Conservation (phyloP, 2,113 vertebrate genomes). For the Stictonetta naevosa region DNA sequence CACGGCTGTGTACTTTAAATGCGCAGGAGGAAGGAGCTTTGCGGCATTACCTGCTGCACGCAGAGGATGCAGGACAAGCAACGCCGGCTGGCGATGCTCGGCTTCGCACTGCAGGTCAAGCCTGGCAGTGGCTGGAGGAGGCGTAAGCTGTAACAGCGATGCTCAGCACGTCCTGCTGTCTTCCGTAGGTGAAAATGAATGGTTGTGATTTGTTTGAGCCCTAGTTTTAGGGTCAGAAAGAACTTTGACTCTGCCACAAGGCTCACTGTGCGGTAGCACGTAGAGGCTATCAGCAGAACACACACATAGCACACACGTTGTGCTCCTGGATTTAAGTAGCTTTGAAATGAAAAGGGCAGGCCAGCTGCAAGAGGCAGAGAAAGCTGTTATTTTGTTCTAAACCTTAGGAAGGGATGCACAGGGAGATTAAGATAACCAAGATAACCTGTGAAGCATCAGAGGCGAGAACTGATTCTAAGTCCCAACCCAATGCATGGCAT, state of each 20-base stretch:
- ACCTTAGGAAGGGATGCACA: background rate
- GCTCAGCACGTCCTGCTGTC: background rate
- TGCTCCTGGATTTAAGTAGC: background rate
- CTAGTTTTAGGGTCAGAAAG: background rate
- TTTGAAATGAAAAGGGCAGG: background rate
- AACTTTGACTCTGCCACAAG: fast-evolving
- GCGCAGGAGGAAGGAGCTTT: conserved; percentile 60
- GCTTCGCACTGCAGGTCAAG: background rate
- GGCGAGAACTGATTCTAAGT: background rate
- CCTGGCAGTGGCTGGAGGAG: background rate
- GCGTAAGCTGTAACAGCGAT: fast-evolving
- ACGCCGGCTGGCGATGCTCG: background rate
- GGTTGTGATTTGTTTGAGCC: fast-evolving
- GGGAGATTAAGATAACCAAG: background rate
- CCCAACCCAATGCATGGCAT: fast-evolving
- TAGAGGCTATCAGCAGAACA: background rate
- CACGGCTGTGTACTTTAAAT: conserved; percentile 4
- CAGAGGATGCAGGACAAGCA: background rate
- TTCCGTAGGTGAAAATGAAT: background rate
- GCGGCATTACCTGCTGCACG: conserved; percentile 44
- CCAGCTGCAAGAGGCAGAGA: background rate
- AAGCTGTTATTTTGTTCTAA: background rate
- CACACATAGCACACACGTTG: fast-evolving
- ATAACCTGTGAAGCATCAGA: background rate
- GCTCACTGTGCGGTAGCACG: fast-evolving